Evolutionary conservation across 2,888 invertebrate species (phyloP).

Genomic region (Stenichneumon culpator): DNA sequence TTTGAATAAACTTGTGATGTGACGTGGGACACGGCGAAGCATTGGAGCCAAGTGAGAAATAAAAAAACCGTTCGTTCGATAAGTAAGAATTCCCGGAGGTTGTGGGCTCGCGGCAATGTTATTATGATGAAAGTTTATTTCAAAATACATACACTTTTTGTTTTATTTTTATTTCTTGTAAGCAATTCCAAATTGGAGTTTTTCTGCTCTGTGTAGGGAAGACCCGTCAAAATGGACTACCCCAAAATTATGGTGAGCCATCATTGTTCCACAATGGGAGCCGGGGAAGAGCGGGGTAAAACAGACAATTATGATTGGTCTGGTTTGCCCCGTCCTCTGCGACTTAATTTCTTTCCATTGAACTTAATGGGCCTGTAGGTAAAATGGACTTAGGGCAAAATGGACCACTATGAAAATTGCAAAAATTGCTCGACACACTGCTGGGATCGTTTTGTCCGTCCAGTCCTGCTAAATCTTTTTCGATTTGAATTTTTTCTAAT

Average conservation of each 20-base stretch:
- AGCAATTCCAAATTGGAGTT: neutral
- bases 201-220: neutral
- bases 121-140: neutral
- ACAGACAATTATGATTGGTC: too few species aligned
- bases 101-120: neutral
- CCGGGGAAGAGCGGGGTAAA: too few species aligned
- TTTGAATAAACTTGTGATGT: constrained; percentile 9
- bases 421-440: too few species aligned
- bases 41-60: neutral
- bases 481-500: too few species aligned
- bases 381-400: neutral
- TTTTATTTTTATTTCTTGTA: neutral
- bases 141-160: neutral
- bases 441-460: neutral
- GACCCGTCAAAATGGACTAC: too few species aligned
- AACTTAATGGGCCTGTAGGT: neutral
- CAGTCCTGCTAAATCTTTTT: neutral
- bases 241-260: too few species aligned
- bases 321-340: too few species aligned
- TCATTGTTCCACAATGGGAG: too few species aligned
- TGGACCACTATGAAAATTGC: neutral
- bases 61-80: constrained; percentile 28
- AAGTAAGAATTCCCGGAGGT: constrained; percentile 7
- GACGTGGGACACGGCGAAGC: constrained; percentile 4
- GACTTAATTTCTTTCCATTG: neutral